phyloP scores from a whole-genome alignment of 1,140 invertebrate species.

The Drosophila willistoni region DNA sequence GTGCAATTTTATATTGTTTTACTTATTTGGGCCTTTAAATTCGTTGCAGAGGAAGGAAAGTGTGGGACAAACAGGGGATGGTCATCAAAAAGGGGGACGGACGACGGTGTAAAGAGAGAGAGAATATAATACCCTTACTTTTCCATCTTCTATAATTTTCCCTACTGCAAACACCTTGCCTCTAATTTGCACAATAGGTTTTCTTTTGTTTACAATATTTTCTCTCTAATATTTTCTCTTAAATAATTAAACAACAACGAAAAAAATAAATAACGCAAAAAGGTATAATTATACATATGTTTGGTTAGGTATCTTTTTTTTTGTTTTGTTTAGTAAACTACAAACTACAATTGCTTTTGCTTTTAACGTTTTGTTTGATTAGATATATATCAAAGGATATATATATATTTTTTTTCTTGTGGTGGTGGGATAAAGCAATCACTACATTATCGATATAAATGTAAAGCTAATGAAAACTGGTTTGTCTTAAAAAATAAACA shows the following conservation, averaged over 20 bases:
- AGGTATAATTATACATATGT: conserved; percentile 5
- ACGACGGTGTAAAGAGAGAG: background rate
- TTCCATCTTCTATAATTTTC: background rate
- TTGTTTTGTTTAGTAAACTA: conserved; percentile 46
- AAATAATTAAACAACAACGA: background rate
- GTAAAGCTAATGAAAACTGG: conserved; percentile 32
- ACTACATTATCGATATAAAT: conserved; percentile 43
- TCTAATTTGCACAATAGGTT: background rate
- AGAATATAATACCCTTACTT: background rate
- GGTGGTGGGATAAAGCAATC: conserved; percentile 40
- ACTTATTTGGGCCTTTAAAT: background rate
- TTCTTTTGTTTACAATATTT: conserved; percentile 4
- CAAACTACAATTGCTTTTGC: conserved; percentile 37
- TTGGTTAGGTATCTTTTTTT: conserved; percentile 21
- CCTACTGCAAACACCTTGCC: background rate
- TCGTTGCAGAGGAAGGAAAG: background rate
- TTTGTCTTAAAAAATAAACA: conserved; percentile 22
- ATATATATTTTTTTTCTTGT: background rate
- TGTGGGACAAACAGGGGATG: background rate
- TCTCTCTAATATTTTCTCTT: background rate
- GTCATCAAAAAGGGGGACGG: background rate
- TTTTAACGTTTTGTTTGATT: conserved; percentile 20
- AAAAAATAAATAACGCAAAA: conserved; percentile 2
- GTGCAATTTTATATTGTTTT: conserved; percentile 42
- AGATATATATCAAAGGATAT: conserved; percentile 2